Evolutionary conservation across 2,888 invertebrate genomes (phyloP).

Genomic region (Macropis europaea): DNA sequence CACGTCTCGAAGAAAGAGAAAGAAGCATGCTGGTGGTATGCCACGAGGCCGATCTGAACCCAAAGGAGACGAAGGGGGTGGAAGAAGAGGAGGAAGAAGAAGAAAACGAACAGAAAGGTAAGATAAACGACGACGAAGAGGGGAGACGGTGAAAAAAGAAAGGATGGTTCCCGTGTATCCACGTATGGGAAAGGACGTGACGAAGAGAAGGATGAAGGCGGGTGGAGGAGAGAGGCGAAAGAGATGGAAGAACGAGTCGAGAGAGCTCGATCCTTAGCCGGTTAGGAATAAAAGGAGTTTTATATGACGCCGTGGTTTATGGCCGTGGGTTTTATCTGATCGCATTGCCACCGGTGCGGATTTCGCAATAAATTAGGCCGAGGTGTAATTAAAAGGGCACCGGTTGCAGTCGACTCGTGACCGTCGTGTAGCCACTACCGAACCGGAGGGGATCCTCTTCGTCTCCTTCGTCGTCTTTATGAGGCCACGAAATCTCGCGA

Average conservation of each 20-base stretch:
- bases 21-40: conserved; percentile 55
- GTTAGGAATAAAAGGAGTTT: conserved; percentile 72
- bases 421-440: conserved; percentile 63
- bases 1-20: conserved; percentile 73
- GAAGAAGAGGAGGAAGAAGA: conserved; percentile 11
- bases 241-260: conserved; percentile 33
- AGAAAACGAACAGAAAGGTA: conserved; percentile 25
- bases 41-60: conserved; percentile 48
- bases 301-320: conserved; percentile 77
- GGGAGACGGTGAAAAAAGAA: conserved; percentile 42
- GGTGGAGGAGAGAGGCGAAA: neutral
- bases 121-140: conserved; percentile 36
- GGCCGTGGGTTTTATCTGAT: conserved; percentile 77
- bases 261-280: conserved; percentile 57
- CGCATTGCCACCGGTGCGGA: conserved; percentile 77
- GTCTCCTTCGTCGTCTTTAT: conserved; percentile 50
- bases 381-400: conserved; percentile 75
- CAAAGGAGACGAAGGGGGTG: conserved; percentile 20
- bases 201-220: conserved; percentile 24
- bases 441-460: conserved; percentile 43
- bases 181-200: conserved; percentile 67
- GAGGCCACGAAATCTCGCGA: conserved; percentile 48
- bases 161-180: conserved; percentile 49
- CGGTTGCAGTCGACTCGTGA: conserved; percentile 59
- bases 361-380: conserved; percentile 76